Conservation (phyloP, 2,888 invertebrate genomes). For the Drosophila antonietae region DNA sequence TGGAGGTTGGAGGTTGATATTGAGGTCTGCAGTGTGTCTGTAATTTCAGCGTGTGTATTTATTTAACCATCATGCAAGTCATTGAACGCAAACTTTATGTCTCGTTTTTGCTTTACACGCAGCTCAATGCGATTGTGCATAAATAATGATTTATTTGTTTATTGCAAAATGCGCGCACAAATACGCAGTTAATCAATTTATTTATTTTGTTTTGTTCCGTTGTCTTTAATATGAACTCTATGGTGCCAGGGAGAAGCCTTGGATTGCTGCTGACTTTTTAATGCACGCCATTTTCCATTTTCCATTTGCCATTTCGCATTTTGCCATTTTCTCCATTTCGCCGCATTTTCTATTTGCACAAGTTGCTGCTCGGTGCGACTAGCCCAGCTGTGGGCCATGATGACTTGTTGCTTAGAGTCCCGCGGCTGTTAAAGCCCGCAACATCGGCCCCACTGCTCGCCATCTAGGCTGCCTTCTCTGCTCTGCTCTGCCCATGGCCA, state of each 20-base stretch:
- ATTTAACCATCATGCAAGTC: constrained; percentile 74
- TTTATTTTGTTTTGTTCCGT: constrained; percentile 31
- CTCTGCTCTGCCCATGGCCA: background rate
- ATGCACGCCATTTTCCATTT: constrained; percentile 51
- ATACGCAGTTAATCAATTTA: constrained; percentile 75
- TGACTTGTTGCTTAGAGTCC: constrained; percentile 70
- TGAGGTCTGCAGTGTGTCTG: constrained; percentile 29
- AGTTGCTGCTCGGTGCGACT: constrained; percentile 27
- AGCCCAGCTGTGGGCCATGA: constrained; percentile 57
- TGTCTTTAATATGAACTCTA: constrained; percentile 47
- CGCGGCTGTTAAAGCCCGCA: constrained; percentile 8
- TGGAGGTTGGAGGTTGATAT: constrained; percentile 3
- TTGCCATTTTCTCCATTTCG: constrained; percentile 41
- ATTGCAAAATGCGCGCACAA: constrained; percentile 61
- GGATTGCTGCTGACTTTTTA: constrained; percentile 42
- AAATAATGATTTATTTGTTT: constrained; percentile 81
- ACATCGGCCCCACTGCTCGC: background rate
- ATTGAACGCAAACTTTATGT: constrained; percentile 68
- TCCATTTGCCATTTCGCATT: constrained; percentile 18
- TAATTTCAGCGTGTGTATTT: constrained; percentile 63
- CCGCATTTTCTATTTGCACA: constrained; percentile 63
- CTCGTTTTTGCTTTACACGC: constrained; percentile 60
- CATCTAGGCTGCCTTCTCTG: background rate
- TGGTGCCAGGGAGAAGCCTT: constrained; percentile 54
- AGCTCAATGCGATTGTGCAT: constrained; percentile 50